These are phyloP conservation scores for Leucoma salicis DNA, from an alignment of 2,888 invertebrate genomes.

Conservation along the genomic window DNA sequence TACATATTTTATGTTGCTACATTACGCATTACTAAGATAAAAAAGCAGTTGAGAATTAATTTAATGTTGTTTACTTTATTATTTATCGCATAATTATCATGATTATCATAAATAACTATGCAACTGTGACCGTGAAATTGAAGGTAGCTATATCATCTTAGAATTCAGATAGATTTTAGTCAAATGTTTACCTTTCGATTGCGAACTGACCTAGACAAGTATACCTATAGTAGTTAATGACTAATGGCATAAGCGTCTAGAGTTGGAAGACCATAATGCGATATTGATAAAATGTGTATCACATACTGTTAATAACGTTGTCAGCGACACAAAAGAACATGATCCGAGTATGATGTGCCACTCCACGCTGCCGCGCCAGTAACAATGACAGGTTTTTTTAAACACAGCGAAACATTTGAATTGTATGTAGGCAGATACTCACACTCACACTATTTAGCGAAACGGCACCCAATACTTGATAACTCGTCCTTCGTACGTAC, in stretches of 20 bases:
- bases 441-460: conserved; percentile 2
- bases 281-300: no score
- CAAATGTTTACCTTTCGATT: no score
- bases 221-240: no score
- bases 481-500: conserved; percentile 41
- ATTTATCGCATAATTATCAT: background rate
- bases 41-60: background rate
- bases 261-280: no score
- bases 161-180: no score
- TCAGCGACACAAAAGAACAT: conserved; percentile 56
- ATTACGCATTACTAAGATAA: background rate
- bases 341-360: conserved; percentile 50
- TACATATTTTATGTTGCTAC: background rate
- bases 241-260: no score
- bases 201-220: no score
- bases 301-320: conserved; percentile 56
- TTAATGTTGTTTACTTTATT: background rate
- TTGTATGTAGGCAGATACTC: conserved; percentile 26
- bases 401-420: conserved; percentile 54
- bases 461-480: conserved; percentile 12
- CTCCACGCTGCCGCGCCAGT: conserved; percentile 23
- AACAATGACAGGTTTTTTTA: conserved; percentile 64
- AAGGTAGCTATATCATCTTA: background rate
- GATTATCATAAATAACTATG: background rate
- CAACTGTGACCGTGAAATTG: background rate